Conservation (phyloP, 2,113 vertebrate species). For the Thinocorus orbignyianus region DNA sequence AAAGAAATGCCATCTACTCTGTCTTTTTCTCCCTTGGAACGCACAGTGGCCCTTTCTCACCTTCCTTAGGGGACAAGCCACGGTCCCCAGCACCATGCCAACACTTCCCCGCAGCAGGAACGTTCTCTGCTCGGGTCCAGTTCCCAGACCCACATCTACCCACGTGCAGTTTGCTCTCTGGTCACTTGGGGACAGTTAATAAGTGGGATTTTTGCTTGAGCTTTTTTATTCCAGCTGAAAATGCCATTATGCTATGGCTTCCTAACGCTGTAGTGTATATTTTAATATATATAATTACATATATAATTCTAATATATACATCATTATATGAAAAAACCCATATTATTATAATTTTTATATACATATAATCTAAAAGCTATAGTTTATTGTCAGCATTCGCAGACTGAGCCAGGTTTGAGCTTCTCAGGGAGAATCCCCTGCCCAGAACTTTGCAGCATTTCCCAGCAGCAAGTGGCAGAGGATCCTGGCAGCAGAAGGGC, state of each 20-base stretch:
- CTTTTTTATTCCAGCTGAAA: neutral
- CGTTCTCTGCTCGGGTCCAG: accelerated
- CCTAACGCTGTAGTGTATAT: too few relatives aligned
- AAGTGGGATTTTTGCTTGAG: neutral
- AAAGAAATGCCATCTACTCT: neutral
- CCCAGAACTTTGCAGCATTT: neutral
- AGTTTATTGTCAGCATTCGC: neutral
- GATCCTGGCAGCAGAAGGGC: neutral
- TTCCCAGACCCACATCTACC: neutral
- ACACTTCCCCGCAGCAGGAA: neutral
- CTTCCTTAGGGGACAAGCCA: neutral
- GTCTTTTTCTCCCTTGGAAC: neutral
- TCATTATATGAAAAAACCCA: too few relatives aligned
- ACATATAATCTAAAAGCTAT: neutral
- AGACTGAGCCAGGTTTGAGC: neutral
- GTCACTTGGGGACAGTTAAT: too few relatives aligned
- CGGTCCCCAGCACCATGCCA: accelerated
- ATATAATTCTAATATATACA: too few relatives aligned
- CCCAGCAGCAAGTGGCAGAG: neutral
- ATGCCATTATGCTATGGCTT: neutral
- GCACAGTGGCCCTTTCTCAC: neutral
- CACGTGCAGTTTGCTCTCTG: neutral
- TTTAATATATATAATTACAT: too few relatives aligned
- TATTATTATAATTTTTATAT: too few relatives aligned
- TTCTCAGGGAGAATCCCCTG: neutral